Percentiles rank a stretch among this genome's conserved stretches.
Evolutionary conservation across 2,797 vertebrate species (phyloP).

Genomic region (Furcifer pardalis): DNA sequence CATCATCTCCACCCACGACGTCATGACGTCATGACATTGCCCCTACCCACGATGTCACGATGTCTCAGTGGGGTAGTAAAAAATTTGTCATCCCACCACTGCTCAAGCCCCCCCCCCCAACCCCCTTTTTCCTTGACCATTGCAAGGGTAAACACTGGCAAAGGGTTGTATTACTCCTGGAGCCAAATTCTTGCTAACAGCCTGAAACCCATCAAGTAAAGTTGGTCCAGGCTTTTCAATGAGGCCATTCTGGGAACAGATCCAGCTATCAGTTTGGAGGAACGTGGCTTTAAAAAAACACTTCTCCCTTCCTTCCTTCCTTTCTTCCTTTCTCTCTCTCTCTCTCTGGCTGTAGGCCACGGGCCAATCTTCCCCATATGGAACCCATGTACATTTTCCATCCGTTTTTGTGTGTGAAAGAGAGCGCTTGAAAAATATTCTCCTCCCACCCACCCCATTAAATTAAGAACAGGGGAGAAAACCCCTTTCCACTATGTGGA

Average conservation of each 20-base stretch:
- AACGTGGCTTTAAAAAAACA: constrained; percentile 65
- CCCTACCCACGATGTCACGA: too few relatives aligned
- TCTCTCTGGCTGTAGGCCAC: constrained; percentile 69
- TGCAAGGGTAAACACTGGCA: constrained; percentile 21
- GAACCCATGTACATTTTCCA: constrained; percentile 77
- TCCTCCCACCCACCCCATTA: not conserved
- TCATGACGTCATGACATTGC: too few relatives aligned
- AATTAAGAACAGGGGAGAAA: constrained; percentile 33
- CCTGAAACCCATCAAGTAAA: constrained; percentile 68
- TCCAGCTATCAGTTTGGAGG: constrained; percentile 69
- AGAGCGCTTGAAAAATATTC: not conserved
- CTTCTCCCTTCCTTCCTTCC: too few relatives aligned
- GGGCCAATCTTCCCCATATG: constrained; percentile 70
- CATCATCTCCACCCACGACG: too few relatives aligned
- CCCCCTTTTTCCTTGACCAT: not conserved
- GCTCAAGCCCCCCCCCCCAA: too few relatives aligned
- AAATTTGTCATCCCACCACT: too few relatives aligned
- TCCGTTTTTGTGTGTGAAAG: constrained; percentile 58
- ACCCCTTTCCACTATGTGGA: constrained; percentile 10
- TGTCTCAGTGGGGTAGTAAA: too few relatives aligned
- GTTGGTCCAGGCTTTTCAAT: constrained; percentile 62
- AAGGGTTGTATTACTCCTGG: constrained; percentile 44
- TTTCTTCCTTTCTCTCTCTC: constrained; percentile 30
- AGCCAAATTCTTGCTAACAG: constrained; percentile 55
- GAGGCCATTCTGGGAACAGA: constrained; percentile 69